Evolutionary conservation across 1,140 invertebrate species (phyloP).

Genomic region (Conus betulinus): DNA sequence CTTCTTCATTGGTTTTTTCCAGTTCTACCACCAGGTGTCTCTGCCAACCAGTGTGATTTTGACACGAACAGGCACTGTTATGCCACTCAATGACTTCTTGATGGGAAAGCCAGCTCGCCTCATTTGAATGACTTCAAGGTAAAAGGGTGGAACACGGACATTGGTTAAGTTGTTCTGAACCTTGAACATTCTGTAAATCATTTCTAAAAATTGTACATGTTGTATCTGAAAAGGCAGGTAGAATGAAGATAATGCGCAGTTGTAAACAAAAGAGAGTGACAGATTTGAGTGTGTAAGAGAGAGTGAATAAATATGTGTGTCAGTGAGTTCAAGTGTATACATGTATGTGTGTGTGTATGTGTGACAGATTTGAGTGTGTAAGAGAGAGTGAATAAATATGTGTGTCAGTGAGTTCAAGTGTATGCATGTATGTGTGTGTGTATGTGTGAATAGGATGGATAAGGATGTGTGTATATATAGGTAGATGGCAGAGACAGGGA

Average conservation of each 20-base stretch:
- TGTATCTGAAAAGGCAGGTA: too few species aligned
- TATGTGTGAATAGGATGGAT: background rate
- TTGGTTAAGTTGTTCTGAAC: too few species aligned
- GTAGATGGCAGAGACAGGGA: too few species aligned
- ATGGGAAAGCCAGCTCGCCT: conserved; percentile 35
- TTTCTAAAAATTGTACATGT: too few species aligned
- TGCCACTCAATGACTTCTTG: conserved; percentile 51
- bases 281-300: background rate
- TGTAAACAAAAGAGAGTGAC: too few species aligned
- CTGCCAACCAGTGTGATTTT: conserved; percentile 54
- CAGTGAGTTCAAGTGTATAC: background rate
- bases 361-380: background rate
- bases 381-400: background rate
- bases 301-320: background rate
- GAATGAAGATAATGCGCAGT: too few species aligned
- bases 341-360: conserved; percentile 12
- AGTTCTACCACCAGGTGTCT: conserved; percentile 63
- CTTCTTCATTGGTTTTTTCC: conserved; percentile 65
- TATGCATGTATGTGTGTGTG: background rate
- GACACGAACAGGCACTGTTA: conserved; percentile 50
- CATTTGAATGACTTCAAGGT: conserved; percentile 54
- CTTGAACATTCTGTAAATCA: too few species aligned
- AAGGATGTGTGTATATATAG: too few species aligned
- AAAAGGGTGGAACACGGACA: background rate
- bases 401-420: background rate